These are phyloP conservation scores for Leptocoma aspasia DNA, from an alignment of 2,113 vertebrate species.

Conservation along the genomic window DNA sequence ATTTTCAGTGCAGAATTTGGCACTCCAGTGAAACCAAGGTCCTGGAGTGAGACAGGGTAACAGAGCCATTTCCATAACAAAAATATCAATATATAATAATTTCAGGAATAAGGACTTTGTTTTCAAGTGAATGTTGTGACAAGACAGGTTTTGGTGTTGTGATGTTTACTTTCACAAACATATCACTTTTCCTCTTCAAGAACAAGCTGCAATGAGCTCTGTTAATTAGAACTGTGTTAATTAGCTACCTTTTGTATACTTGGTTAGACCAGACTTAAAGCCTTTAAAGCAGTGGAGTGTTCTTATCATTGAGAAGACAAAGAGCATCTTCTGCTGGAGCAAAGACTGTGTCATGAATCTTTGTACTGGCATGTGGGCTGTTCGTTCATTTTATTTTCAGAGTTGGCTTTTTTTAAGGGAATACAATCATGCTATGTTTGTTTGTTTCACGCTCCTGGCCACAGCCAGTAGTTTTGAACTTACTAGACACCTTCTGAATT, in stretches of 20 bases:
- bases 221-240: neutral
- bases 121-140: neutral
- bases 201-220: neutral
- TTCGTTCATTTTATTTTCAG: neutral
- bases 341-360: neutral
- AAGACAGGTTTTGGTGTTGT: neutral
- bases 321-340: neutral
- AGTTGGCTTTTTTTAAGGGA: neutral
- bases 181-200: neutral
- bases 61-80: neutral
- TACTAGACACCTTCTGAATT: neutral
- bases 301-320: neutral
- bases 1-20: neutral
- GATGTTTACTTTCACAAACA: neutral
- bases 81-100: neutral
- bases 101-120: neutral
- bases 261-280: neutral
- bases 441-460: neutral
- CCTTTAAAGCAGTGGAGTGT: neutral
- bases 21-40: neutral
- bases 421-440: neutral
- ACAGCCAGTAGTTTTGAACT: neutral
- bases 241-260: neutral
- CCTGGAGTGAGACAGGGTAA: neutral
- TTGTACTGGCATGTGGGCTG: neutral